phyloP scores from a whole-genome alignment of 2,888 invertebrate genomes.

The Apantesis nais region DNA sequence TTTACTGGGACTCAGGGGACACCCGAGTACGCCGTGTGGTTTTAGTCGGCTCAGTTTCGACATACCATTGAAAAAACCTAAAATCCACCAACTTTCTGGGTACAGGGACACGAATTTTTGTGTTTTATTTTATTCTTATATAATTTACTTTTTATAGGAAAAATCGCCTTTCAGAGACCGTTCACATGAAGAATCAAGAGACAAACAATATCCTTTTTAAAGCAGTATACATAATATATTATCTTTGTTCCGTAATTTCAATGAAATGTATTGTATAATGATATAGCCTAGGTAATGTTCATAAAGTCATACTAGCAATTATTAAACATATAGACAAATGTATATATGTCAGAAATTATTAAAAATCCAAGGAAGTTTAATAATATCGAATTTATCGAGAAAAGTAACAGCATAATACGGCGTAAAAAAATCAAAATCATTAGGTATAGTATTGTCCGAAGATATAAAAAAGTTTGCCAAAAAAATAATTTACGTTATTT shows the following conservation, averaged over 20 bases:
- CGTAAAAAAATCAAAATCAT: too few relatives aligned
- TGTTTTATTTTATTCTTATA: not conserved
- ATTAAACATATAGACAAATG: not conserved
- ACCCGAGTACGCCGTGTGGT: not conserved
- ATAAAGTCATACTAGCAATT: not conserved
- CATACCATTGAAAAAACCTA: not conserved
- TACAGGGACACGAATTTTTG: not conserved
- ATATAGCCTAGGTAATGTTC: too few relatives aligned
- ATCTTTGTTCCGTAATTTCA: not conserved
- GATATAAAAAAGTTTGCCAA: too few relatives aligned
- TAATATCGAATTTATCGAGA: too few relatives aligned
- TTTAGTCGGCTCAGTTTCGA: not conserved
- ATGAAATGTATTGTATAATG: not conserved
- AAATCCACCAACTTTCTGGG: not conserved
- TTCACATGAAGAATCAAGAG: constrained; percentile 91
- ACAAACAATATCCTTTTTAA: constrained; percentile 93
- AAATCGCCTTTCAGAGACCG: constrained; percentile 92
- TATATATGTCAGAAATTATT: too few relatives aligned
- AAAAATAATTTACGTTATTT: too few relatives aligned
- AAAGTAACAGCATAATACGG: too few relatives aligned
- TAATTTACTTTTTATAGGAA: constrained; percentile 85
- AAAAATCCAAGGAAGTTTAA: too few relatives aligned
- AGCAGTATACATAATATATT: not conserved
- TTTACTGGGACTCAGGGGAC: not conserved
- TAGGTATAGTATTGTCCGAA: too few relatives aligned